Evolutionary conservation across 2,888 invertebrate genomes (phyloP).

Genomic region (Mongoloraphidia duomilia): DNA sequence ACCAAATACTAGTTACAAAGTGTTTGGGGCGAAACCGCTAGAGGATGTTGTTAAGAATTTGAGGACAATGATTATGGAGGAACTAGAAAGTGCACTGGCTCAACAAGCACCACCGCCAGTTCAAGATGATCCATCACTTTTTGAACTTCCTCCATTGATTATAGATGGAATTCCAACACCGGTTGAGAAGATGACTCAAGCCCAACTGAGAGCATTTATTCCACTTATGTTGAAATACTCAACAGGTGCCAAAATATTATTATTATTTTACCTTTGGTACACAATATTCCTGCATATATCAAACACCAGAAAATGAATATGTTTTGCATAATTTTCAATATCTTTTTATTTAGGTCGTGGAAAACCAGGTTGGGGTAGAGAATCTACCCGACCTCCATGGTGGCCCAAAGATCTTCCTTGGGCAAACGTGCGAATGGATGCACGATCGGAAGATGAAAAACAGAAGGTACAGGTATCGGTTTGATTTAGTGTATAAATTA

Average conservation of each 20-base stretch:
- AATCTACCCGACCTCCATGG: conserved; percentile 91
- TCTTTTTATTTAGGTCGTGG: conserved; percentile 45
- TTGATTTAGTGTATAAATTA: background rate
- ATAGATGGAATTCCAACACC: conserved; percentile 97
- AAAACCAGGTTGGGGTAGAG: conserved; percentile 95
- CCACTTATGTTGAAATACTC: conserved; percentile 97
- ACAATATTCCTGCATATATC: background rate
- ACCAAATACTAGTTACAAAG: conserved; percentile 90
- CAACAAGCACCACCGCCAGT: conserved; percentile 81
- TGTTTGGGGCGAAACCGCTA: conserved; percentile 91
- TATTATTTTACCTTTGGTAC: background rate
- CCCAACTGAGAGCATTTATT: conserved; percentile 90
- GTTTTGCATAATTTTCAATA: background rate
- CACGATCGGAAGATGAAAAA: conserved; percentile 88
- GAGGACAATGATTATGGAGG: conserved; percentile 85
- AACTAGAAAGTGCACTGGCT: conserved; percentile 81
- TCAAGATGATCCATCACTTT: conserved; percentile 81
- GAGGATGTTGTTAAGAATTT: conserved; percentile 91
- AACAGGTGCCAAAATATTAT: conserved; percentile 41
- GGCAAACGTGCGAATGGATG: conserved; percentile 97
- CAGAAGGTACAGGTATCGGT: conserved; percentile 59
- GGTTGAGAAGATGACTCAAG: conserved; percentile 98
- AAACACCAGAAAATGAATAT: background rate
- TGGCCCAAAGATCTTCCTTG: conserved; percentile 97
- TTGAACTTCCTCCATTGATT: conserved; percentile 89